A percentile compares a stretch with the other conserved stretches of the same genome.
phyloP scores from a whole-genome alignment of 2,888 invertebrate genomes.

The Laothoe populi region DNA sequence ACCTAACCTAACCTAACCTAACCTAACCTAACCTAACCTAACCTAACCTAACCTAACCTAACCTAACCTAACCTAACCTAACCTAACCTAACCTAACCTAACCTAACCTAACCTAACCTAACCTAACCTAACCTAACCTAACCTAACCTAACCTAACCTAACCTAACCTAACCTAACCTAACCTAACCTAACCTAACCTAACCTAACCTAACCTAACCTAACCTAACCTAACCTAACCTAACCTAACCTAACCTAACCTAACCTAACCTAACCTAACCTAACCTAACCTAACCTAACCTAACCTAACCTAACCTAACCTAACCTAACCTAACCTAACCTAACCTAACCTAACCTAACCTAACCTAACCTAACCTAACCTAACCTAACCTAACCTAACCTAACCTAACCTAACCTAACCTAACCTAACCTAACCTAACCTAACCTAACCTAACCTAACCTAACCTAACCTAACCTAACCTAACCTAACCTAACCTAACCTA shows the following conservation, averaged over 20 bases:
- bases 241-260: constrained; percentile 27
- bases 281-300: constrained; percentile 29
- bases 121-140: constrained; percentile 25
- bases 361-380: constrained; percentile 29
- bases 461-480: constrained; percentile 37
- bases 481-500: constrained; percentile 34
- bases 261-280: constrained; percentile 27
- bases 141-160: constrained; percentile 33
- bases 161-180: constrained; percentile 32
- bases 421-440: constrained; percentile 32
- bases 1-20: constrained; percentile 2
- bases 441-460: constrained; percentile 36
- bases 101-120: constrained; percentile 35
- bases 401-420: constrained; percentile 32
- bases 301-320: constrained; percentile 30
- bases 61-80: constrained; percentile 31
- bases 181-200: constrained; percentile 25
- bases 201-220: constrained; percentile 33
- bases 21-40: constrained; percentile 9
- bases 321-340: constrained; percentile 23
- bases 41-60: constrained; percentile 10
- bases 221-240: constrained; percentile 28
- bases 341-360: constrained; percentile 31
- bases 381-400: constrained; percentile 24
- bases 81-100: constrained; percentile 38